Evolutionary conservation across 2,113 vertebrate genomes (phyloP).

Genomic region (Apteryx owenii): DNA sequence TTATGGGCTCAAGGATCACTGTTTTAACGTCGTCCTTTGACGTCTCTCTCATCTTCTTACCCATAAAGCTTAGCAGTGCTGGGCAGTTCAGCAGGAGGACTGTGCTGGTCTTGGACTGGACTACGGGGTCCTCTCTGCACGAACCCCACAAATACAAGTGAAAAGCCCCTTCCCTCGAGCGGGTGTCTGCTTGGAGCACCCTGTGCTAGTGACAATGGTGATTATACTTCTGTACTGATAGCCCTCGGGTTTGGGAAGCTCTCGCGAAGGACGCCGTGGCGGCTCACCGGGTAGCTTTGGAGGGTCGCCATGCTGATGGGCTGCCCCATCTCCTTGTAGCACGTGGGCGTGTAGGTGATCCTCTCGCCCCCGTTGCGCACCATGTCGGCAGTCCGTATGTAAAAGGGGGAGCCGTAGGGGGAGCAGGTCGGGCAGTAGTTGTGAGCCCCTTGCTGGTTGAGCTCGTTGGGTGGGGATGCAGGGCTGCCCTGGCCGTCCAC

Average conservation of each 20-base stretch:
- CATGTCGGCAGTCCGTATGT: slow-evolving; percentile 88
- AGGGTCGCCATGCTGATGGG: slow-evolving; percentile 81
- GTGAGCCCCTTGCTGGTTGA: slow-evolving; percentile 66
- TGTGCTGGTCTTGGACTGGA: neutral
- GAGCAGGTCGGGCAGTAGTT: slow-evolving; percentile 89
- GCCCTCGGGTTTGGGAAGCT: slow-evolving; percentile 88
- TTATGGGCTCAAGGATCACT: neutral
- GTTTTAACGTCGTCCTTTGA: neutral
- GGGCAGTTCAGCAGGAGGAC: neutral
- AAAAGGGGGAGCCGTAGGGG: slow-evolving; percentile 88
- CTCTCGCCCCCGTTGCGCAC: slow-evolving; percentile 91
- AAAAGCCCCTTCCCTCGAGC: neutral
- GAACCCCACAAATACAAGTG: neutral
- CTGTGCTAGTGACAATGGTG: neutral
- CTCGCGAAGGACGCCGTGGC: slow-evolving; percentile 74
- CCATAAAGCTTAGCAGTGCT: neutral
- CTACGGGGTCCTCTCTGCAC: neutral
- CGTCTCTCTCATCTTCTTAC: neutral
- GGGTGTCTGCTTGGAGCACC: neutral
- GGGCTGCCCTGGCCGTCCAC: slow-evolving; percentile 81
- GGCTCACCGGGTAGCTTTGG: slow-evolving; percentile 85
- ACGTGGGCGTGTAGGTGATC: slow-evolving; percentile 83
- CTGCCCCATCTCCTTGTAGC: slow-evolving; percentile 87
- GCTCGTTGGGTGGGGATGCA: slow-evolving; percentile 71
- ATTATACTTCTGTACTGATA: slow-evolving; percentile 94